Conservation (phyloP, 2,888 invertebrate genomes). For the Galerucella pusilla region DNA sequence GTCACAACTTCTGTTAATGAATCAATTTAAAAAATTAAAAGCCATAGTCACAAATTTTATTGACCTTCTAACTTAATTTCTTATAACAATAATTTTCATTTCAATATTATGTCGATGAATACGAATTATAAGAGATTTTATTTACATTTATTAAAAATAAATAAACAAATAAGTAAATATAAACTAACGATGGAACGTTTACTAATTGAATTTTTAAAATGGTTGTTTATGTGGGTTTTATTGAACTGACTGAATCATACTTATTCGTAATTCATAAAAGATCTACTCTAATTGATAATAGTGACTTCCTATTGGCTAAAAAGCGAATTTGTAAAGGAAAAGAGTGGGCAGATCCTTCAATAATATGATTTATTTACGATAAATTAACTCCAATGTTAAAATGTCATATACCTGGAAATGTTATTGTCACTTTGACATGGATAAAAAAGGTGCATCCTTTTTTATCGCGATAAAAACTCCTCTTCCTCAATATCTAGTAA, state of each 20-base stretch:
- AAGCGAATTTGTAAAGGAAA: too few relatives aligned
- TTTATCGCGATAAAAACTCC: too few relatives aligned
- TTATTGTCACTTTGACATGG: too few relatives aligned
- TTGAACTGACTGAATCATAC: background rate
- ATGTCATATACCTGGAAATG: too few relatives aligned
- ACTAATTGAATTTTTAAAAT: background rate
- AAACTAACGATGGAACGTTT: background rate
- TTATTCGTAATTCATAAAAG: background rate
- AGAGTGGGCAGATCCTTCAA: too few relatives aligned
- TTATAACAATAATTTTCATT: background rate
- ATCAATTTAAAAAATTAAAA: conserved; percentile 29
- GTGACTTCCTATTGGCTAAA: background rate
- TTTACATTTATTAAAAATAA: background rate
- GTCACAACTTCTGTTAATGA: conserved; percentile 22
- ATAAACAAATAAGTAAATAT: background rate
- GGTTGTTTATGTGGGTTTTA: background rate
- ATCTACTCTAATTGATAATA: background rate
- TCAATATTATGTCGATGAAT: background rate
- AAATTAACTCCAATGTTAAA: too few relatives aligned
- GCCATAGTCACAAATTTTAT: background rate
- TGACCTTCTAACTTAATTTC: conserved; percentile 21
- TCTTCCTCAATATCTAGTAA: too few relatives aligned
- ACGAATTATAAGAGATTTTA: background rate
- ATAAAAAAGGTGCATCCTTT: too few relatives aligned
- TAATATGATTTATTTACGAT: too few relatives aligned